Evolutionary conservation across 2,797 vertebrate species (phyloP).

Genomic region (Falco concolor): DNA sequence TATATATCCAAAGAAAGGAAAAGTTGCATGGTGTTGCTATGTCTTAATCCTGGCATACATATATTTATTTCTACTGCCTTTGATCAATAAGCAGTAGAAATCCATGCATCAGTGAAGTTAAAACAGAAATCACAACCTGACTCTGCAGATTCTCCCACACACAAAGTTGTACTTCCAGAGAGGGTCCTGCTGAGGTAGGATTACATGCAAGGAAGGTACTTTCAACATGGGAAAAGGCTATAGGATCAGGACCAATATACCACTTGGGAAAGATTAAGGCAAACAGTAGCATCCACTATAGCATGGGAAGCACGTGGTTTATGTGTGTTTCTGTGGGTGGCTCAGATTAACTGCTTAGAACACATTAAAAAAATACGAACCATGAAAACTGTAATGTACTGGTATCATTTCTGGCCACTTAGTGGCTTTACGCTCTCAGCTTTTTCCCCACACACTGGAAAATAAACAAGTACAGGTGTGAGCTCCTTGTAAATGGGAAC

Average conservation of each 20-base stretch:
- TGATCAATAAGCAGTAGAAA: background rate
- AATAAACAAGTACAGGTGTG: conserved; percentile 14
- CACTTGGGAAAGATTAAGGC: background rate
- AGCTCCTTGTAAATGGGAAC: background rate
- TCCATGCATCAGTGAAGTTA: background rate
- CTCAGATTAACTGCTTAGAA: background rate
- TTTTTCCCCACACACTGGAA: background rate
- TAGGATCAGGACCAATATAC: background rate
- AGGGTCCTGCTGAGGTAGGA: background rate
- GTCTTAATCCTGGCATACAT: background rate
- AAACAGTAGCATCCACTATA: background rate
- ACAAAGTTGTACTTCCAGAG: background rate
- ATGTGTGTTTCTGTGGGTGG: background rate
- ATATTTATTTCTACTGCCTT: conserved; percentile 2
- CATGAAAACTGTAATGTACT: background rate
- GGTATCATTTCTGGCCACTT: background rate
- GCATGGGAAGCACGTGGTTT: background rate
- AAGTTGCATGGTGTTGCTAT: background rate
- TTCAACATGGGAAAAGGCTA: background rate
- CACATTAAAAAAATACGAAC: background rate
- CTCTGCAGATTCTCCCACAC: background rate
- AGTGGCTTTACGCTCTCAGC: background rate
- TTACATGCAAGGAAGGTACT: background rate
- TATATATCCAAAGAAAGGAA: background rate
- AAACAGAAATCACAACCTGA: background rate